A percentile compares a stretch with the other conserved stretches of the same genome.
Conservation (phyloP, 1,140 invertebrate species). For the Drosophila willistoni region DNA sequence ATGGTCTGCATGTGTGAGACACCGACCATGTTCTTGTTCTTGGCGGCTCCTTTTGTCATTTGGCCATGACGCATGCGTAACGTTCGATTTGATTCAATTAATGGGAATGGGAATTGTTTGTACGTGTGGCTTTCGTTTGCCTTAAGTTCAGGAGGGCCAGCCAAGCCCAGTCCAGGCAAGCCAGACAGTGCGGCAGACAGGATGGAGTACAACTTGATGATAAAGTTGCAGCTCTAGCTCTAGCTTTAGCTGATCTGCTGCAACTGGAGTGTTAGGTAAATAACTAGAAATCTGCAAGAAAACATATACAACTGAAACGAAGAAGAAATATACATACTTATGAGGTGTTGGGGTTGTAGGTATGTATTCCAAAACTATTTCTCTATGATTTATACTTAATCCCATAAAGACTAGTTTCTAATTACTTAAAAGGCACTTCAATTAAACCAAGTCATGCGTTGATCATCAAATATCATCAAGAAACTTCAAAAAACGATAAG, state of each 20-base stretch:
- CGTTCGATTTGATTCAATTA: slow-evolving; percentile 82
- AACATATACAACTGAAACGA: no score
- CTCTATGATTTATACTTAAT: slow-evolving; percentile 24
- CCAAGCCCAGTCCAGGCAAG: no score
- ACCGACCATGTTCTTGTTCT: slow-evolving; percentile 12
- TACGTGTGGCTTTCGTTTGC: slow-evolving; percentile 61
- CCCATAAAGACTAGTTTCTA: slow-evolving; percentile 1
- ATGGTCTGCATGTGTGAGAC: slow-evolving; percentile 56
- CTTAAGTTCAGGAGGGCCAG: slow-evolving; percentile 23
- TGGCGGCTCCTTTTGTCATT: slow-evolving; percentile 76
- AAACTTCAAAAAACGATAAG: slow-evolving; percentile 3
- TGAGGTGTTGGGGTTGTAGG: no score
- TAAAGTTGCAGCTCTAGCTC: no score
- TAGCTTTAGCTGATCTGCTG: slow-evolving; percentile 27
- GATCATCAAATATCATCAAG: slow-evolving; percentile 26
- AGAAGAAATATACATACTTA: neutral
- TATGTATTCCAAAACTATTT: no score
- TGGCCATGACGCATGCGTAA: slow-evolving; percentile 77
- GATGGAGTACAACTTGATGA: neutral
- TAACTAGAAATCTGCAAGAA: neutral
- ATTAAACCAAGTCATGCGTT: slow-evolving; percentile 28
- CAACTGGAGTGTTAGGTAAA: slow-evolving; percentile 47
- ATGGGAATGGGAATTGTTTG: slow-evolving; percentile 67
- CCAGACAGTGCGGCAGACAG: slow-evolving; percentile 21
- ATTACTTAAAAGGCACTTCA: slow-evolving; percentile 31